Conservation (phyloP, 2,113 vertebrate species). For the Dromiciops gliroides region DNA sequence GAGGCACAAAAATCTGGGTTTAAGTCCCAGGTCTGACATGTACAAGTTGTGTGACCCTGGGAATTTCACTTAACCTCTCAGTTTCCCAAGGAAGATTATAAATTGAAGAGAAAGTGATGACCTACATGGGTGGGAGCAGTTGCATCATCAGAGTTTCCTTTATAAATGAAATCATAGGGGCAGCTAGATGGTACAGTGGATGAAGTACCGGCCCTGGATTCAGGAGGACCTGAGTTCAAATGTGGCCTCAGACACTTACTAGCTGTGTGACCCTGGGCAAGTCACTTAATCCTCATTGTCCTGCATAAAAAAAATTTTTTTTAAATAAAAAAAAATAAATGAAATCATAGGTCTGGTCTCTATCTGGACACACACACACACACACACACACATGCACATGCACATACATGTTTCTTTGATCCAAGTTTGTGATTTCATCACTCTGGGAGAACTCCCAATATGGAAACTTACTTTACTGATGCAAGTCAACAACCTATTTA, state of each 20-base stretch:
- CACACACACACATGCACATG: neutral
- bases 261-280: no score
- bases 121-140: neutral
- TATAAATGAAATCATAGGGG: neutral
- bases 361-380: neutral
- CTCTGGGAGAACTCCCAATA: neutral
- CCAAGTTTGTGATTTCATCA: neutral
- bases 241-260: no score
- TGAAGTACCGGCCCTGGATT: no score
- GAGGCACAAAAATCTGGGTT: neutral
- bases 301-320: no score
- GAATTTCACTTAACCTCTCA: neutral
- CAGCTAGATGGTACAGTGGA: no score
- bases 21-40: neutral
- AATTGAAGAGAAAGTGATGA: neutral
- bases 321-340: no score
- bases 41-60: neutral
- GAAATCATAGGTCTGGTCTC: neutral
- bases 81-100: neutral
- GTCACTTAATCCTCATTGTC: no score
- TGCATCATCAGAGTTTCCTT: neutral
- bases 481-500: neutral
- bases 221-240: no score
- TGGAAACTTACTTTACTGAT: neutral
- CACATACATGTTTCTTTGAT: neutral